Percentiles rank a stretch among this genome's conserved stretches.
phyloP scores from a whole-genome alignment of 2,888 invertebrate species.

The Furcula furcula region DNA sequence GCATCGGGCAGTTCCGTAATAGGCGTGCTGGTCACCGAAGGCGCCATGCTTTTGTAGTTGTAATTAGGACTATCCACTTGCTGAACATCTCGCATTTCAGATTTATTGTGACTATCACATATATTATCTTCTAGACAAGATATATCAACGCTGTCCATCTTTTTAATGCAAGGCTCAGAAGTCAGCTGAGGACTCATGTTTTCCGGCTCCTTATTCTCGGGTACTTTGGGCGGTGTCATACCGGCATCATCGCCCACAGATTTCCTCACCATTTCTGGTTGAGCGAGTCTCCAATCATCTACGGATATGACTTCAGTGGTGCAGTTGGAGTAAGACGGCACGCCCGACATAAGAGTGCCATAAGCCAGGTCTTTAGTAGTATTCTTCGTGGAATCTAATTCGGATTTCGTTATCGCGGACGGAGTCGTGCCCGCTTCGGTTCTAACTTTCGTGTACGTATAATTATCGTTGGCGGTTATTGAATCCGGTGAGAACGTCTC shows the following conservation, averaged over 20 bases:
- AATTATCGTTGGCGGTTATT: constrained; percentile 64
- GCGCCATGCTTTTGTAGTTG: constrained; percentile 51
- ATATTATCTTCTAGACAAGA: constrained; percentile 54
- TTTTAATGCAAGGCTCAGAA: constrained; percentile 47
- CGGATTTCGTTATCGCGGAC: constrained; percentile 52
- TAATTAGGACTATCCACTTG: constrained; percentile 49
- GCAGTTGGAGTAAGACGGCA: constrained; percentile 68
- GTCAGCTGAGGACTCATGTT: constrained; percentile 42
- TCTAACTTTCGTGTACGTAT: constrained; percentile 68
- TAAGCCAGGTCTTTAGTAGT: constrained; percentile 69
- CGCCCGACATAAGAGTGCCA: constrained; percentile 60
- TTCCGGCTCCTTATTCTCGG: constrained; percentile 28
- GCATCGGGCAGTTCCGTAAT: constrained; percentile 29
- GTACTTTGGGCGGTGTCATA: constrained; percentile 43
- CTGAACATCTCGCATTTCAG: constrained; percentile 32
- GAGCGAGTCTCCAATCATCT: constrained; percentile 63
- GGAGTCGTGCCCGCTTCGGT: constrained; percentile 51
- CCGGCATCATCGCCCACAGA: constrained; percentile 42
- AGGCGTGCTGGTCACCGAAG: constrained; percentile 67
- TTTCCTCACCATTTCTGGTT: constrained; percentile 61
- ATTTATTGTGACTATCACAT: constrained; percentile 33
- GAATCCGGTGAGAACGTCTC: constrained; percentile 72
- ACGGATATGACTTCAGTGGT: constrained; percentile 58
- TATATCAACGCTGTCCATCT: constrained; percentile 70
- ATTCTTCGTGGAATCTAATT: constrained; percentile 59